phyloP scores from a whole-genome alignment of 2,113 vertebrate species.

The Archocentrus centrarchus region DNA sequence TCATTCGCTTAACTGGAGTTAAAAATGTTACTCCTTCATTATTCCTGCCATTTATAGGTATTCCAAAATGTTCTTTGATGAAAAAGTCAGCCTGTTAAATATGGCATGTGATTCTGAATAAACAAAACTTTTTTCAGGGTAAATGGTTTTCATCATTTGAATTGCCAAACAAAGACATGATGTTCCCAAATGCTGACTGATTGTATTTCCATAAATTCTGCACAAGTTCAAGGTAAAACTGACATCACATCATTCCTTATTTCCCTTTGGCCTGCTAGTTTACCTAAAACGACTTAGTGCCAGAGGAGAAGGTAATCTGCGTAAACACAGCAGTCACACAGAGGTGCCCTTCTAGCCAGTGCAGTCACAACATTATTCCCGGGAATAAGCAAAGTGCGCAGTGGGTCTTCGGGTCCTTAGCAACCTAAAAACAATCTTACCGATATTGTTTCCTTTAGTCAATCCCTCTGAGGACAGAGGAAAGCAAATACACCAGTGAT shows the following conservation, averaged over 20 bases:
- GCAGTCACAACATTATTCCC: constrained; percentile 60
- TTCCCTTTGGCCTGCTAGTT: constrained; percentile 30
- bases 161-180: constrained; percentile 48
- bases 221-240: constrained; percentile 32
- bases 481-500: constrained; percentile 79
- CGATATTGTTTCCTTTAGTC: constrained; percentile 78
- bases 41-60: neutral
- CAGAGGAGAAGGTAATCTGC: constrained; percentile 42
- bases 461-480: constrained; percentile 71
- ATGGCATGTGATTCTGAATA: constrained; percentile 40
- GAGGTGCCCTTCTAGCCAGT: constrained; percentile 33
- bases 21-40: neutral
- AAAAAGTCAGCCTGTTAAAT: constrained; percentile 56
- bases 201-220: constrained; percentile 24
- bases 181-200: constrained; percentile 40
- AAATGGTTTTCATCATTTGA: constrained; percentile 36
- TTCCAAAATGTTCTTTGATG: neutral
- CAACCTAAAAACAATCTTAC: constrained; percentile 78
- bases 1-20: neutral
- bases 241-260: constrained; percentile 31
- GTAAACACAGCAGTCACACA: constrained; percentile 49
- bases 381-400: constrained; percentile 33
- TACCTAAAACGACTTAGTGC: constrained; percentile 27
- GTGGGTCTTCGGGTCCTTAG: constrained; percentile 60
- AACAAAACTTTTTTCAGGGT: constrained; percentile 40